Evolutionary conservation across 1,140 invertebrate genomes (phyloP).

Genomic region (Drosophila auraria): DNA sequence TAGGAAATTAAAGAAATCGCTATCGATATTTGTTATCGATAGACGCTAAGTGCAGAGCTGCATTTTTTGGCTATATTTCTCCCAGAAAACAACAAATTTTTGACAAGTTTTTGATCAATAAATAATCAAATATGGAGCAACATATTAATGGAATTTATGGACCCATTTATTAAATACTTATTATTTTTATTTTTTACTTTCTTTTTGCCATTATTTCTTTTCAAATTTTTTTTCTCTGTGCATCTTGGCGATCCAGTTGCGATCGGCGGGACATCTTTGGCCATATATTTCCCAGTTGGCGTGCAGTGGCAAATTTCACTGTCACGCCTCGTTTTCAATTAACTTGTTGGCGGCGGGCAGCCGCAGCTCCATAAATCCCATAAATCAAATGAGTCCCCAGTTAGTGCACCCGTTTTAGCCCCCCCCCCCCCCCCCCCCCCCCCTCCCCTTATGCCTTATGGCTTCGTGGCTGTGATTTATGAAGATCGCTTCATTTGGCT

Average conservation of each 20-base stretch:
- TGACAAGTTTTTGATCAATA: too few species aligned
- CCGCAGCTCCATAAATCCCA: slow-evolving; percentile 71
- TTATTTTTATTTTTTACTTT: too few species aligned
- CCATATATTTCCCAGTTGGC: slow-evolving; percentile 34
- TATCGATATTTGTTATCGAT: too few species aligned
- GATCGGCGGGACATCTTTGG: slow-evolving; percentile 38
- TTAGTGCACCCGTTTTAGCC: slow-evolving; percentile 6
- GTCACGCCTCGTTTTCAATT: slow-evolving; percentile 81
- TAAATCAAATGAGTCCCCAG: slow-evolving; percentile 72
- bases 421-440: neutral
- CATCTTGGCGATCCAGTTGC: slow-evolving; percentile 30
- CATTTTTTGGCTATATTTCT: too few species aligned
- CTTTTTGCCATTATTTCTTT: too few species aligned
- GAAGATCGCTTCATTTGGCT: slow-evolving; percentile 75
- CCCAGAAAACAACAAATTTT: too few species aligned
- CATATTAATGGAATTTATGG: too few species aligned
- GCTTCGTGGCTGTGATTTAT: slow-evolving; percentile 64
- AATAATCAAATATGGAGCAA: too few species aligned
- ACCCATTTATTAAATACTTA: too few species aligned
- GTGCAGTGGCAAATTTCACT: slow-evolving; percentile 80
- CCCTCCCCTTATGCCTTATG: neutral
- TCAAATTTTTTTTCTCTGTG: neutral
- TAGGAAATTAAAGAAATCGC: too few species aligned
- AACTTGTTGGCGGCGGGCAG: slow-evolving; percentile 76
- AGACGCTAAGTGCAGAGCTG: too few species aligned